phyloP scores from a whole-genome alignment of 2,113 vertebrate genomes.

The Marmota flaviventris region DNA sequence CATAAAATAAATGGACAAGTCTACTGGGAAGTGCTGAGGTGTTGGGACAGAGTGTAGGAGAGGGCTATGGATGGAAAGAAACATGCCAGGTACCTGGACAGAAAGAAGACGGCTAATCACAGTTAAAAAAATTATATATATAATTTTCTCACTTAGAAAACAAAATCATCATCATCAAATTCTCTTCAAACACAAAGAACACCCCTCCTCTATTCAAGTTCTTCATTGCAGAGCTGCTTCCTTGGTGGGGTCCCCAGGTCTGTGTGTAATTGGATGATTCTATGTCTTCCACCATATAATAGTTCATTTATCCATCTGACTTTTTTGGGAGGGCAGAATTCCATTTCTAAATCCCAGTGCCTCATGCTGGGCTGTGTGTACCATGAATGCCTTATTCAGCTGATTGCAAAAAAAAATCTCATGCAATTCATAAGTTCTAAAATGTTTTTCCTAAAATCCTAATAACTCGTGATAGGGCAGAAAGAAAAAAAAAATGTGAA shows the following conservation, averaged over 20 bases:
- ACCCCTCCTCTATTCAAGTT: neutral
- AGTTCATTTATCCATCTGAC: neutral
- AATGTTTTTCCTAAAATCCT: neutral
- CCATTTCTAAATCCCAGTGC: neutral
- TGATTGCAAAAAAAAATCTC: neutral
- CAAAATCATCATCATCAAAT: conserved; percentile 6
- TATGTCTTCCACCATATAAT: neutral
- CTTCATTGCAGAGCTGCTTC: neutral
- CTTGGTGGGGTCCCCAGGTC: neutral
- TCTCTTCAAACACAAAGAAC: conserved; percentile 16
- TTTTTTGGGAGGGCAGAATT: neutral
- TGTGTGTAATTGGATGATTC: no score
- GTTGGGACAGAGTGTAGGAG: fast-evolving
- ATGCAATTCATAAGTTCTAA: neutral
- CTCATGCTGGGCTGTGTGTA: neutral
- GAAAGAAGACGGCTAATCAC: neutral
- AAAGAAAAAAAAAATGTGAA: neutral
- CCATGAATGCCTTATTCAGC: neutral
- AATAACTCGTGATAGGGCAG: neutral
- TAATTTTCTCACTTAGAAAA: neutral
- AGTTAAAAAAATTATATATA: neutral
- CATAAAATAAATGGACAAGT: neutral
- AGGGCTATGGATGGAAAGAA: neutral
- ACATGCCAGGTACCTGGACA: neutral
- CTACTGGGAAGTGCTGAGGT: neutral